Percentiles rank a stretch among this genome's conserved stretches.
Conservation (phyloP, 2,888 invertebrate genomes). For the Drosophila neonasuta region DNA sequence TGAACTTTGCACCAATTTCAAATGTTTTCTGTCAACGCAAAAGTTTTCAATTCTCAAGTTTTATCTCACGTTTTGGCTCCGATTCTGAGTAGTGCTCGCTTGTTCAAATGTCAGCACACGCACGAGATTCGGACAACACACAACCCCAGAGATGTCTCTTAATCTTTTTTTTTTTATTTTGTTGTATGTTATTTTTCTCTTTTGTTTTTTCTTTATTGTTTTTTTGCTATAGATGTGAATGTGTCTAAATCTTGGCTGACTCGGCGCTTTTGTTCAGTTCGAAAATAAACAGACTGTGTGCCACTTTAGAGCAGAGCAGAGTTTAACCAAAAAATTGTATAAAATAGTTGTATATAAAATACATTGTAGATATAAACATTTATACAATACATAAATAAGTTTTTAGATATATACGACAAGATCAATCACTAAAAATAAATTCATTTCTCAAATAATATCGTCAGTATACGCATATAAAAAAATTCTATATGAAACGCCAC, state of each 20-base stretch:
- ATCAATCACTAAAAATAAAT: constrained; percentile 75
- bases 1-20: constrained; percentile 50
- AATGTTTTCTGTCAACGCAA: constrained; percentile 49
- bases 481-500: constrained; percentile 37
- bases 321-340: constrained; percentile 56
- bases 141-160: constrained; percentile 28
- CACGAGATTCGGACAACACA: constrained; percentile 51
- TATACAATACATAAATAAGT: constrained; percentile 11
- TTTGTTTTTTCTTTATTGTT: neutral
- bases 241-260: constrained; percentile 59
- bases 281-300: constrained; percentile 77
- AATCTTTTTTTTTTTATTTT: constrained; percentile 16
- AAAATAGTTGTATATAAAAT: constrained; percentile 43
- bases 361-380: constrained; percentile 28
- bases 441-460: constrained; percentile 49
- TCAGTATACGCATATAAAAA: constrained; percentile 48
- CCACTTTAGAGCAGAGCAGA: constrained; percentile 70
- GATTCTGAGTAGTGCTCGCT: constrained; percentile 28
- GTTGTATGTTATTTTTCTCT: too few relatives aligned
- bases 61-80: constrained; percentile 51
- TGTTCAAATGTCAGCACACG: constrained; percentile 66
- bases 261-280: constrained; percentile 69
- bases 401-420: constrained; percentile 40
- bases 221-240: constrained; percentile 23
- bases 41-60: constrained; percentile 23